Conservation (phyloP, 2,113 vertebrate genomes). For the Calypte anna region DNA sequence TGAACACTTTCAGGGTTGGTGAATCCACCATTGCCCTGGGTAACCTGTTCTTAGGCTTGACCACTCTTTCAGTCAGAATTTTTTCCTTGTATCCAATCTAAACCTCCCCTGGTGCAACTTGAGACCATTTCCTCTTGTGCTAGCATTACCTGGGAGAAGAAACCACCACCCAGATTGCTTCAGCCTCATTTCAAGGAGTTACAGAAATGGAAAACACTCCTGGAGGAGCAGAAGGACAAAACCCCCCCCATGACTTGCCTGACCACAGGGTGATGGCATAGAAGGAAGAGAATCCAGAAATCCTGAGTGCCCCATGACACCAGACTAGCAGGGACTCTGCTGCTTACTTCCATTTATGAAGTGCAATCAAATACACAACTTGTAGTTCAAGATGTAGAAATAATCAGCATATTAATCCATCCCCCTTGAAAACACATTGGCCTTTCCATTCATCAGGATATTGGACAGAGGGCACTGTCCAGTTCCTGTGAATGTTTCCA, state of each 20-base stretch:
- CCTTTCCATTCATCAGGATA: not conserved
- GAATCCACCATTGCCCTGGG: too few relatives aligned
- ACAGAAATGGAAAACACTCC: not conserved
- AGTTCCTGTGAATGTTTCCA: not conserved
- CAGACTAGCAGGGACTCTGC: not conserved
- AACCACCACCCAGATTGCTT: too few relatives aligned
- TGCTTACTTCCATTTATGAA: fast-evolving
- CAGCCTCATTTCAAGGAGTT: too few relatives aligned
- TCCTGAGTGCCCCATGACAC: fast-evolving
- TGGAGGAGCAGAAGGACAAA: not conserved
- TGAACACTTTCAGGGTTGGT: too few relatives aligned
- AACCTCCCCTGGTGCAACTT: too few relatives aligned
- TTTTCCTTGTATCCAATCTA: too few relatives aligned
- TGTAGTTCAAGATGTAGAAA: not conserved
- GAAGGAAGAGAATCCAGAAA: not conserved
- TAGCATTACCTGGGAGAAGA: too few relatives aligned
- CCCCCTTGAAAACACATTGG: not conserved
- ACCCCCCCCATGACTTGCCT: not conserved
- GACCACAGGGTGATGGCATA: not conserved
- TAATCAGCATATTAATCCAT: fast-evolving
- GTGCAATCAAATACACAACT: not conserved
- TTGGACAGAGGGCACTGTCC: not conserved
- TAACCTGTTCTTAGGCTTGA: too few relatives aligned
- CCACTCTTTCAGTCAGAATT: too few relatives aligned
- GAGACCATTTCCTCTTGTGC: too few relatives aligned